phyloP scores from a whole-genome alignment of 2,113 vertebrate genomes.

The Lycocorax pyrrhopterus region DNA sequence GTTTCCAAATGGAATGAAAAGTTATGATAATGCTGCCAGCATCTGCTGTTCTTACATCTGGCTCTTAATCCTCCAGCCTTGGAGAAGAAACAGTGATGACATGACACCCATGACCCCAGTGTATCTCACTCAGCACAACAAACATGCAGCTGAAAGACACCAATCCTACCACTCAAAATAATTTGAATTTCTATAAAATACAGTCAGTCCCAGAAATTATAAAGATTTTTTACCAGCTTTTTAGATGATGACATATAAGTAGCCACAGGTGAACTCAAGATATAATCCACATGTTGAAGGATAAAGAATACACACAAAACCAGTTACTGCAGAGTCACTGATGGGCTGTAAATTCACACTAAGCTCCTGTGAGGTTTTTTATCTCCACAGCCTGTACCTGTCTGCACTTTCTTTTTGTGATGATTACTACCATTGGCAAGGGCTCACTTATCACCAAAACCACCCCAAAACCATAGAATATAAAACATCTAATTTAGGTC shows the following conservation, averaged over 20 bases:
- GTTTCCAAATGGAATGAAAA: background rate
- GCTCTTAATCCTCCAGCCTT: background rate
- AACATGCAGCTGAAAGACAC: background rate
- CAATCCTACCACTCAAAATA: background rate
- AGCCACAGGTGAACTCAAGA: background rate
- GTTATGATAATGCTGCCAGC: background rate
- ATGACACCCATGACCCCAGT: background rate
- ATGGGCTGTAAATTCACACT: background rate
- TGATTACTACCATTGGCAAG: background rate
- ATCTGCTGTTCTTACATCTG: background rate
- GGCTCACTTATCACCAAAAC: background rate
- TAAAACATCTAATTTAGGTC: background rate
- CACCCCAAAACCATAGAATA: background rate
- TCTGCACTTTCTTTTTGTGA: background rate
- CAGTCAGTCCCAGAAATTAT: background rate
- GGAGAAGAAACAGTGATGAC: background rate
- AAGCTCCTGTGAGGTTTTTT: background rate
- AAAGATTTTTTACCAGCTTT: background rate
- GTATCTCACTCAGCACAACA: background rate
- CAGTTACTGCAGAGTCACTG: background rate
- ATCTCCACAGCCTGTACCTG: background rate
- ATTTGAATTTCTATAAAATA: background rate
- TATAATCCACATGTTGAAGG: background rate
- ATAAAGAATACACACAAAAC: background rate
- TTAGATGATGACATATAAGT: background rate